Conservation (phyloP, 2,888 invertebrate genomes). For the Calameuta pallipes region DNA sequence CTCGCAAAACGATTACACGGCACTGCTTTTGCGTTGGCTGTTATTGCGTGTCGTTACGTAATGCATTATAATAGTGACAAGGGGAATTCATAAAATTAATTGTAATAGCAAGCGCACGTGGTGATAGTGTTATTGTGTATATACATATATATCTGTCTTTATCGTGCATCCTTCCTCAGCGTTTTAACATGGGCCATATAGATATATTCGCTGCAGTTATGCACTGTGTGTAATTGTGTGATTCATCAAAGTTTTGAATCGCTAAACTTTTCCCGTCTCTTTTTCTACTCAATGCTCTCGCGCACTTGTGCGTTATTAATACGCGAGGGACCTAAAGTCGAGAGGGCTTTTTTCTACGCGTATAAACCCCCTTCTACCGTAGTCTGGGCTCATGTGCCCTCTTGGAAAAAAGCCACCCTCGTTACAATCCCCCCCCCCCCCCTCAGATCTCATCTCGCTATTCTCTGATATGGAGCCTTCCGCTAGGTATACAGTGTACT, state of each 20-base stretch:
- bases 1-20: background rate
- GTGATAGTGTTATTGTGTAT: background rate
- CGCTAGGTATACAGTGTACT: background rate
- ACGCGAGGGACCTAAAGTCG: conserved; percentile 25
- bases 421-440: conserved; percentile 24
- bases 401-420: conserved; percentile 21
- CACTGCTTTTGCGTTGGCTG: background rate
- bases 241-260: background rate
- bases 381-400: background rate
- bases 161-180: background rate
- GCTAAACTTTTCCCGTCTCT: background rate
- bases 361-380: background rate
- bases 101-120: background rate
- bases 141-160: background rate
- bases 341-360: background rate
- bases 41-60: background rate
- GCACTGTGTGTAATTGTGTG: background rate
- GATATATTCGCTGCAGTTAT: background rate
- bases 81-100: background rate
- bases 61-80: background rate
- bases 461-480: background rate
- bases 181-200: background rate
- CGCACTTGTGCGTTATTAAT: conserved; percentile 42
- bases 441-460: conserved; percentile 4
- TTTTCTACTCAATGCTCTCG: background rate